A percentile compares a stretch with the other conserved stretches of the same genome.
phyloP scores from a whole-genome alignment of 2,797 vertebrate species.

The Lithobates sylvaticus region DNA sequence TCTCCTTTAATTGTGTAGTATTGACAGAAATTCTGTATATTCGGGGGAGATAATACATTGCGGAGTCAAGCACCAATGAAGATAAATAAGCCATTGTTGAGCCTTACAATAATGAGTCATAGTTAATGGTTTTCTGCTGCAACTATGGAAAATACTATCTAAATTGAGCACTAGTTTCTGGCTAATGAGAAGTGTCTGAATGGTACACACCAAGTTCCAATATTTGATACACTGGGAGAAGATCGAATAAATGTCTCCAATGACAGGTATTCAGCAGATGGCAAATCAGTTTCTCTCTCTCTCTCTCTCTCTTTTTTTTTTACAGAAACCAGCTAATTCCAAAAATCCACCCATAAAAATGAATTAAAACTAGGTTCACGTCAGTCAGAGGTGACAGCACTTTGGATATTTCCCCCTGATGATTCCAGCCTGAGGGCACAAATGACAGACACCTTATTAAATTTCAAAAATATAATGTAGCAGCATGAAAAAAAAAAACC shows the following conservation, averaged over 20 bases:
- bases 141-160: slow-evolving; percentile 6
- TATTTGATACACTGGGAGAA: background rate
- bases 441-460: slow-evolving; percentile 86
- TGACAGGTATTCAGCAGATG: slow-evolving; percentile 69
- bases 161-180: background rate
- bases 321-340: slow-evolving; percentile 75
- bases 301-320: slow-evolving; percentile 53
- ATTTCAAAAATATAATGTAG: slow-evolving; percentile 84
- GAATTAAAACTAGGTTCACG: slow-evolving; percentile 80
- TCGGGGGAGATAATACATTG: slow-evolving; percentile 17
- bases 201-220: background rate
- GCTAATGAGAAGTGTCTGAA: slow-evolving; percentile 35
- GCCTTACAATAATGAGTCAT: slow-evolving; percentile 33
- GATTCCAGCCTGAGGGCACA: slow-evolving; percentile 83
- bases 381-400: slow-evolving; percentile 85
- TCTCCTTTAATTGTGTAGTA: slow-evolving; percentile 16
- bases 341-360: slow-evolving; percentile 74
- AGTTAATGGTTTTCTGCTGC: slow-evolving; percentile 36
- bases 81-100: slow-evolving; percentile 46
- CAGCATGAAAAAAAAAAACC: slow-evolving; percentile 69
- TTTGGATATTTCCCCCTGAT: slow-evolving; percentile 80
- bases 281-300: slow-evolving; percentile 60
- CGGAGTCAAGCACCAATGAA: slow-evolving; percentile 17
- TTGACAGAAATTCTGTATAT: slow-evolving; percentile 25
- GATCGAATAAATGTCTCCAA: slow-evolving; percentile 5